phyloP scores from a whole-genome alignment of 2,113 vertebrate species.

The Nestor notabilis region DNA sequence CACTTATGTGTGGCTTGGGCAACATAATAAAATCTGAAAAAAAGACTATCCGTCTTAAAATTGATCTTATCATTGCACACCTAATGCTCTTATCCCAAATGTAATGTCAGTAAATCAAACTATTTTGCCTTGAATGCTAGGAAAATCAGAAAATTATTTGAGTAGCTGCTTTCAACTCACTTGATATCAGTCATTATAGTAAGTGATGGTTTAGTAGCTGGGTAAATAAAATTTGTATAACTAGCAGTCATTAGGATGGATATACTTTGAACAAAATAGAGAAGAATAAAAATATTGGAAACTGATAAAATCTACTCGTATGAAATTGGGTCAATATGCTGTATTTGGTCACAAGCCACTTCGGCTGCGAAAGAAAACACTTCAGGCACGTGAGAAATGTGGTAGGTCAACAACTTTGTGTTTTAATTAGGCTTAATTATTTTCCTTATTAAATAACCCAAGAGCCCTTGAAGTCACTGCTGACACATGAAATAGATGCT shows the following conservation, averaged over 20 bases:
- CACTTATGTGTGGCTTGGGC: not conserved
- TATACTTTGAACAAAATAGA: not conserved
- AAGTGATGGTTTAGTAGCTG: not conserved
- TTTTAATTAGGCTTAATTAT: conserved; percentile 1
- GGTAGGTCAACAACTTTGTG: not conserved
- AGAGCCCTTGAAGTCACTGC: not conserved
- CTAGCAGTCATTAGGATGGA: not conserved
- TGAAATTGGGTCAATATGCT: not conserved
- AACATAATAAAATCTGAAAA: not conserved
- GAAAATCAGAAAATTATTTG: not conserved
- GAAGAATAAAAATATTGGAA: not conserved
- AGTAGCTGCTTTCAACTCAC: not conserved
- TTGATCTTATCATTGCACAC: not conserved
- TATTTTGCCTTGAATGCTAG: not conserved
- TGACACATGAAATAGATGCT: not conserved
- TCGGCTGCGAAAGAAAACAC: not conserved
- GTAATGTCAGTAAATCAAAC: not conserved
- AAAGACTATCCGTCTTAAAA: not conserved
- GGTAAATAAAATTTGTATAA: not conserved
- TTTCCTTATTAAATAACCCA: not conserved
- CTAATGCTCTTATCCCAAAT: not conserved
- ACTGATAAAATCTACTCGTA: fast-evolving
- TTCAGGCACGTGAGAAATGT: not conserved
- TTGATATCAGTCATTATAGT: not conserved
- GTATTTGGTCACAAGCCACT: not conserved